Conservation (phyloP, 2,113 vertebrate species). For the Scalopus aquaticus region DNA sequence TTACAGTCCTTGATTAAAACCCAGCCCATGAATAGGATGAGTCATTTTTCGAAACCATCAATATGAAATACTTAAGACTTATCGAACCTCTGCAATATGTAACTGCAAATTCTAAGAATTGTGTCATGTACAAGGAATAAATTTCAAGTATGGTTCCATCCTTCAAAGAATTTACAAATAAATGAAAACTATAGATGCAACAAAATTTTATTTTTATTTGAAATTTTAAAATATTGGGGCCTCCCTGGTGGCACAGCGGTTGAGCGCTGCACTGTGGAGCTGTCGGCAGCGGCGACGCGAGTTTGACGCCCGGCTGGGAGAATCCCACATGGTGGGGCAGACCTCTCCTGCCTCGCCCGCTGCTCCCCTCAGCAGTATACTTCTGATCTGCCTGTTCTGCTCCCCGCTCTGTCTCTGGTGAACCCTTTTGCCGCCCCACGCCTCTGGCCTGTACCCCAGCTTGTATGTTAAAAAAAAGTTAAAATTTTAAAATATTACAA, state of each 20-base stretch:
- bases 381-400: no score
- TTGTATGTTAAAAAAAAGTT: no score
- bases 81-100: background rate
- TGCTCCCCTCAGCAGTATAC: no score
- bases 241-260: no score
- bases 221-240: background rate
- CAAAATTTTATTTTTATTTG: background rate
- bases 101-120: background rate
- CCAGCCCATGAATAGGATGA: background rate
- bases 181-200: background rate
- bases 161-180: background rate
- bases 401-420: no score
- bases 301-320: no score
- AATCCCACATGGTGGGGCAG: no score
- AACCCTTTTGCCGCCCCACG: no score
- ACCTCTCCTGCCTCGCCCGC: no score
- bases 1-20: background rate
- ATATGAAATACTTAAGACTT: background rate
- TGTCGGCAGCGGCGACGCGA: no score
- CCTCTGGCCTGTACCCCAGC: no score
- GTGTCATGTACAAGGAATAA: background rate
- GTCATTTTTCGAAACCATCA: background rate
- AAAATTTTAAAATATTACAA: background rate
- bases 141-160: background rate
- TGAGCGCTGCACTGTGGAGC: no score